phyloP scores from a whole-genome alignment of 2,113 vertebrate species.

The Triplophysa rosa region DNA sequence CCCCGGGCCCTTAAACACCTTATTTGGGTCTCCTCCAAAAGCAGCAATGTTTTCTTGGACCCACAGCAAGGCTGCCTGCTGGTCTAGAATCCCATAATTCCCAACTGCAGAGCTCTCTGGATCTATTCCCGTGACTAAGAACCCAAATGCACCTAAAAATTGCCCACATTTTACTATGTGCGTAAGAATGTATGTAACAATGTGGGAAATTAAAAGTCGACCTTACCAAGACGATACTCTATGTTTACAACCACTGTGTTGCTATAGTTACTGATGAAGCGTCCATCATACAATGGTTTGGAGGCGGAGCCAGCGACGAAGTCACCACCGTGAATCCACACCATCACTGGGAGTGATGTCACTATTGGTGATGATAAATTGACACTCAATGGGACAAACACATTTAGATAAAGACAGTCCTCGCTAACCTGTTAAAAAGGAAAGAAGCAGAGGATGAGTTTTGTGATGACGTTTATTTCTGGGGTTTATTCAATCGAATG shows the following conservation, averaged over 20 bases:
- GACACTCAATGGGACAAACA: constrained; percentile 70
- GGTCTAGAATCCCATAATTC: constrained; percentile 78
- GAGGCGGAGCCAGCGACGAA: constrained; percentile 77
- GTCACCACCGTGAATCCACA: constrained; percentile 79
- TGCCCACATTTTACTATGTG: neutral
- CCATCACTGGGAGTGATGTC: constrained; percentile 70
- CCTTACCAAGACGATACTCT: constrained; percentile 75
- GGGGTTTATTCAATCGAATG: too few species aligned
- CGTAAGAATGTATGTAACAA: neutral
- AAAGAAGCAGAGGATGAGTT: too few species aligned
- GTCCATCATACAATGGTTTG: constrained; percentile 75
- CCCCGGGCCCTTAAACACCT: constrained; percentile 58
- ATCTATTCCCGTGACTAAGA: constrained; percentile 74
- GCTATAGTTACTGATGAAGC: constrained; percentile 77
- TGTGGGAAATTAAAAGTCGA: neutral
- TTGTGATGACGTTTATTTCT: too few species aligned
- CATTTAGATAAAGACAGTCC: constrained; percentile 77
- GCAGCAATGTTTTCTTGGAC: constrained; percentile 71
- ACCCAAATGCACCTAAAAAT: constrained; percentile 75
- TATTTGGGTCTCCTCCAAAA: constrained; percentile 74
- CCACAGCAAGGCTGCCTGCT: constrained; percentile 76
- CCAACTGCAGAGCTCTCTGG: constrained; percentile 64
- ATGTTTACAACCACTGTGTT: constrained; percentile 71
- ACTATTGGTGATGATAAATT: constrained; percentile 58
- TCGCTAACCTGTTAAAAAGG: constrained; percentile 69